These are phyloP conservation scores for Callyntrura sp. DNA, from an alignment of 2,888 invertebrate species.

Conservation along the genomic window DNA sequence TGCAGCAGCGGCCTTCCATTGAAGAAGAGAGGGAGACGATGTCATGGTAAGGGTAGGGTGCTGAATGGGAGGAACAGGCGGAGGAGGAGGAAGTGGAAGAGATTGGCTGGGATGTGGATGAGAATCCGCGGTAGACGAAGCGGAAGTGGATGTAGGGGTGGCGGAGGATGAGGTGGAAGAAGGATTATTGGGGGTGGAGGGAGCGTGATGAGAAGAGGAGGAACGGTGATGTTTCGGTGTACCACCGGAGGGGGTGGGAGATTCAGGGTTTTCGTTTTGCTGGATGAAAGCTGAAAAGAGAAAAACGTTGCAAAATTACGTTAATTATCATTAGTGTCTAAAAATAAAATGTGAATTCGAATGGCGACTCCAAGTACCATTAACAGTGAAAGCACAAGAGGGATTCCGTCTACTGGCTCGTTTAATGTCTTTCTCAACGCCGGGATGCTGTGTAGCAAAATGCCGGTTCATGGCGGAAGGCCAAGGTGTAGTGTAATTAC, in stretches of 20 bases:
- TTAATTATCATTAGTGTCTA: too few species aligned
- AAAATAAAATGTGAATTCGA: too few species aligned
- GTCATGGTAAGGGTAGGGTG: neutral
- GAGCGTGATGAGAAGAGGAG: neutral
- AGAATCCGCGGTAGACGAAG: neutral
- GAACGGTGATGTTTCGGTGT: neutral
- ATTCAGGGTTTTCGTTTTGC: conserved; percentile 29
- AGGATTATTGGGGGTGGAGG: neutral
- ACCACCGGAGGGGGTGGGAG: neutral
- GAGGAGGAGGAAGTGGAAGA: too few species aligned
- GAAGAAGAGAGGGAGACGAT: neutral
- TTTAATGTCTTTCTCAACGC: conserved; percentile 13
- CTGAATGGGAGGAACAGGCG: too few species aligned
- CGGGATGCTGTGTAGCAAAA: conserved; percentile 31
- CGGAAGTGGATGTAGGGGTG: neutral
- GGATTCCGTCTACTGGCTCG: conserved; percentile 19
- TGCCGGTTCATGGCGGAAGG: conserved; percentile 39
- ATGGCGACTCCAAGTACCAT: too few species aligned
- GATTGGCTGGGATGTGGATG: neutral
- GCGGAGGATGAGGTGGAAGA: neutral
- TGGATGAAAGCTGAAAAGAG: conserved; percentile 20
- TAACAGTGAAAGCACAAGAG: conserved; percentile 38
- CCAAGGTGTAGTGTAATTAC: conserved; percentile 30
- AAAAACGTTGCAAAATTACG: neutral
- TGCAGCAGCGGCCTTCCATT: too few species aligned